Evolutionary conservation across 2,797 vertebrate species (phyloP).

Genomic region (Megalops cyprinoides): DNA sequence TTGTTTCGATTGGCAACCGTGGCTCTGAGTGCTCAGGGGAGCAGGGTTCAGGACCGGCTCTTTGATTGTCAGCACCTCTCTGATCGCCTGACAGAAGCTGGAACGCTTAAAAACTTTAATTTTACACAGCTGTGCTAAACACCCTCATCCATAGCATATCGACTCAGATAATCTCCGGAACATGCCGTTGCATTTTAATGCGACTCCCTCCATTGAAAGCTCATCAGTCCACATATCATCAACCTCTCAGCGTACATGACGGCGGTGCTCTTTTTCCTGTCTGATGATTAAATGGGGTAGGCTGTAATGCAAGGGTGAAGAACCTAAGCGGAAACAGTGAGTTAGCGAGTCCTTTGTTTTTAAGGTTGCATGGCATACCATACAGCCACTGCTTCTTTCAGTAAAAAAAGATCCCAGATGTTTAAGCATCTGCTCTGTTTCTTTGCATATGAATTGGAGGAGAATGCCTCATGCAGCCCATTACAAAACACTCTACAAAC

Average conservation of each 20-base stretch:
- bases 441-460: neutral
- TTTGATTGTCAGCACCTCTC: neutral
- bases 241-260: neutral
- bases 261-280: neutral
- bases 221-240: neutral
- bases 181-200: neutral
- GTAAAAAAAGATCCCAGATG: neutral
- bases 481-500: constrained; percentile 14
- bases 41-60: neutral
- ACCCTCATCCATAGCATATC: constrained; percentile 2
- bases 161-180: neutral
- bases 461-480: neutral
- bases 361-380: neutral
- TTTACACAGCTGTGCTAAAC: neutral
- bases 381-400: too few species aligned
- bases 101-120: neutral
- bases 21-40: neutral
- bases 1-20: constrained; percentile 3
- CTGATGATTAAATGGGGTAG: neutral
- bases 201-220: neutral
- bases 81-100: neutral
- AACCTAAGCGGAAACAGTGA: neutral
- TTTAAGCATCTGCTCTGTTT: constrained; percentile 1
- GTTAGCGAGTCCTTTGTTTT: too few species aligned
- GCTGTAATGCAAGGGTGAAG: neutral